Evolutionary conservation across 2,888 invertebrate genomes (phyloP).

Genomic region (Anticlea derivata): DNA sequence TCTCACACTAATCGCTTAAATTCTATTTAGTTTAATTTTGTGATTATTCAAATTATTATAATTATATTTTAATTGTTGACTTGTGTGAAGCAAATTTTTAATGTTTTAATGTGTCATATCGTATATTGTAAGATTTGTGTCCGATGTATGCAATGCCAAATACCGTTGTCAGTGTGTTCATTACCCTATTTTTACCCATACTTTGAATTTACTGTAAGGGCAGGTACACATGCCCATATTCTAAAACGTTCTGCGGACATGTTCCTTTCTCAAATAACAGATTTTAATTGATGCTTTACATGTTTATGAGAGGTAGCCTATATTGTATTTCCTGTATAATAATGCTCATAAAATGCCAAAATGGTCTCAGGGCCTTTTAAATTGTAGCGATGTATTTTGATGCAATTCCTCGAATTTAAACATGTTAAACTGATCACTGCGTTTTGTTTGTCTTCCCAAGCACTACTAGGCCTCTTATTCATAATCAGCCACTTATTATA

Average conservation of each 20-base stretch:
- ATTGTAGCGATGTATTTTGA: slow-evolving; percentile 16
- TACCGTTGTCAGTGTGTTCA: slow-evolving; percentile 35
- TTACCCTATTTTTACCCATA: not conserved
- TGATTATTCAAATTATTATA: slow-evolving; percentile 46
- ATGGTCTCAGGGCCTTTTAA: slow-evolving; percentile 19
- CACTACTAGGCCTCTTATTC: slow-evolving; percentile 14
- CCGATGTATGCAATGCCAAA: slow-evolving; percentile 50
- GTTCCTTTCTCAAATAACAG: no score
- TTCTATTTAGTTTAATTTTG: slow-evolving; percentile 53
- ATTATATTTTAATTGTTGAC: slow-evolving; percentile 60
- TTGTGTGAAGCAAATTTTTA: slow-evolving; percentile 49
- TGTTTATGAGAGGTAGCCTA: no score
- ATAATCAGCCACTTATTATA: no score
- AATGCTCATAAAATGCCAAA: slow-evolving; percentile 9
- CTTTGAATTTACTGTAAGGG: slow-evolving; percentile 3
- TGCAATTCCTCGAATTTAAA: slow-evolving; percentile 12
- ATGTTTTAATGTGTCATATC: slow-evolving; percentile 58
- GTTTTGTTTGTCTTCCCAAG: slow-evolving; percentile 36
- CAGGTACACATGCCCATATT: no score
- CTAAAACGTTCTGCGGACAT: no score
- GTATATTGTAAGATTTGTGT: slow-evolving; percentile 48
- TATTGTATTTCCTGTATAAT: not conserved
- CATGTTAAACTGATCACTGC: slow-evolving; percentile 38
- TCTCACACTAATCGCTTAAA: slow-evolving; percentile 32
- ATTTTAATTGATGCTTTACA: no score